These are phyloP conservation scores for Creontiades dilutus DNA, from an alignment of 2,888 invertebrate genomes.

Conservation along the genomic window DNA sequence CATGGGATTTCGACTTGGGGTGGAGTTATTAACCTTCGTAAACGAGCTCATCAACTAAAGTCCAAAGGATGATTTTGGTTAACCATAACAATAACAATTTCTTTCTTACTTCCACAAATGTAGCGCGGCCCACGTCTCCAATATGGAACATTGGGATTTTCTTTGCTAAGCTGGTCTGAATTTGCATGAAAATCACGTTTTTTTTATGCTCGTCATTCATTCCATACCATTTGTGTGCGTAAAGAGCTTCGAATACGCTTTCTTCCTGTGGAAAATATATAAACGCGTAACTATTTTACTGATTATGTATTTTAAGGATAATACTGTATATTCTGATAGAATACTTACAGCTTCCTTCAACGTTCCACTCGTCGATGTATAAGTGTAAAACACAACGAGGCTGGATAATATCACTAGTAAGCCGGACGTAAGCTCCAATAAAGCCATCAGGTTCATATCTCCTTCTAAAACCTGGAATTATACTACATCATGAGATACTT, in stretches of 20 bases:
- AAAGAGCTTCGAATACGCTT: slow-evolving; percentile 61
- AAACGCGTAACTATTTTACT: too few species aligned
- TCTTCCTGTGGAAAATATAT: slow-evolving; percentile 43
- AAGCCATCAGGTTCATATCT: too few species aligned
- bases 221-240: slow-evolving; percentile 49
- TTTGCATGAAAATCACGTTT: slow-evolving; percentile 59
- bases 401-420: background rate
- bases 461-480: too few species aligned
- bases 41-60: too few species aligned
- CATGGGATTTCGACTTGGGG: too few species aligned
- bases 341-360: slow-evolving; percentile 58
- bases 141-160: slow-evolving; percentile 41
- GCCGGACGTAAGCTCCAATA: too few species aligned
- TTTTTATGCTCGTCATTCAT: background rate
- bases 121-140: slow-evolving; percentile 55
- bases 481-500: too few species aligned
- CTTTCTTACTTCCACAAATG: slow-evolving; percentile 56
- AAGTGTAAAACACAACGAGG: slow-evolving; percentile 59
- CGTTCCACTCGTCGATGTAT: slow-evolving; percentile 49
- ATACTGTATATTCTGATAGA: background rate
- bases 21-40: too few species aligned
- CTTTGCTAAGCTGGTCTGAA: background rate
- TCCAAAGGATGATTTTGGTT: background rate
- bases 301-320: too few species aligned
- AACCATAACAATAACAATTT: background rate